Percentiles rank a stretch among this genome's conserved stretches.
Evolutionary conservation across 2,888 invertebrate genomes (phyloP).

Genomic region (Phalera bucephala): DNA sequence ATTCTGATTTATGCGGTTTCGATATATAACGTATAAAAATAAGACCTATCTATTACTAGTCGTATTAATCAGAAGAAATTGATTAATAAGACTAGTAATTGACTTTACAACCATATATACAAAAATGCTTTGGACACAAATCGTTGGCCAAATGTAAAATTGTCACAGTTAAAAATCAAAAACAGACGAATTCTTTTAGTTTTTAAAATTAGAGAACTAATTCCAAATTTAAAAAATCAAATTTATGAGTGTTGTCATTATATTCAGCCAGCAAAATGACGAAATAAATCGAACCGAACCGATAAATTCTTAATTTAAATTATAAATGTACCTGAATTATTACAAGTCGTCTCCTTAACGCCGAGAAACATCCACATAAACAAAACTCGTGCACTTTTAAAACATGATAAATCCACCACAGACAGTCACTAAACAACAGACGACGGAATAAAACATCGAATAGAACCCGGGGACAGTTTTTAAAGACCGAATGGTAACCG

Average conservation of each 20-base stretch:
- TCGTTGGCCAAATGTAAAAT: no score
- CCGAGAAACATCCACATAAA: conserved; percentile 25
- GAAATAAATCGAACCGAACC: no score
- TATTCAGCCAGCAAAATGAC: no score
- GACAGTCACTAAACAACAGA: conserved; percentile 32
- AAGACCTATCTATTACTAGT: neutral
- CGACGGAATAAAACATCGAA: conserved; percentile 20
- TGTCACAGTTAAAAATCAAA: no score
- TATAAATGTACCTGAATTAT: conserved; percentile 25
- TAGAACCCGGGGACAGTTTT: conserved; percentile 25
- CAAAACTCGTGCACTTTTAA: conserved; percentile 19
- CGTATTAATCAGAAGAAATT: neutral
- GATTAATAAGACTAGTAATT: no score
- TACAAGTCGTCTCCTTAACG: neutral
- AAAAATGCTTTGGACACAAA: no score
- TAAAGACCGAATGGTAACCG: conserved; percentile 27
- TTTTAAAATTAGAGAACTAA: no score
- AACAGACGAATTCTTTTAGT: no score
- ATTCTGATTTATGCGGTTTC: neutral
- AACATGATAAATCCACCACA: conserved; percentile 31
- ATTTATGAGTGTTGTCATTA: no score
- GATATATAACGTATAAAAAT: neutral
- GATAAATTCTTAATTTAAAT: neutral
- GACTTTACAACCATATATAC: no score
- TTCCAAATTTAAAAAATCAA: no score